A percentile compares a stretch with the other conserved stretches of the same genome.
These are phyloP conservation scores for Furcula furcula DNA, from an alignment of 2,888 invertebrate genomes.

Conservation along the genomic window DNA sequence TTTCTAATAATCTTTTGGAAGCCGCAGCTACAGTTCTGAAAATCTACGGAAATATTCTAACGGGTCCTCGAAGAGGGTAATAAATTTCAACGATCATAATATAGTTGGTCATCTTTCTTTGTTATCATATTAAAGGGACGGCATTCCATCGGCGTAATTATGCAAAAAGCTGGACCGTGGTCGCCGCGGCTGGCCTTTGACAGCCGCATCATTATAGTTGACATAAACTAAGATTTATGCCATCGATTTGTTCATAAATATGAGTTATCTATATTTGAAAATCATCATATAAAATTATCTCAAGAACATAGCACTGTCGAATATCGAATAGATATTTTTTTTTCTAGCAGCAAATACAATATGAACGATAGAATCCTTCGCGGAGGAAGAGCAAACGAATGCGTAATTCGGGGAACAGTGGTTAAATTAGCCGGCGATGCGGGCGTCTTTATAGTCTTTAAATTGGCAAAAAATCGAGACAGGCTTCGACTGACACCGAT, in stretches of 20 bases:
- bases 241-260: constrained; percentile 71
- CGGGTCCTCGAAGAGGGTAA: constrained; percentile 43
- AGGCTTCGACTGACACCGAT: constrained; percentile 77
- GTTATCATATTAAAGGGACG: constrained; percentile 75
- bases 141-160: constrained; percentile 76
- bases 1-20: not conserved
- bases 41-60: constrained; percentile 57
- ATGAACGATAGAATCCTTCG: constrained; percentile 18
- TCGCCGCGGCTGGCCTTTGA: constrained; percentile 73
- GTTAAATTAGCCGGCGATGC: constrained; percentile 79
- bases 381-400: constrained; percentile 53
- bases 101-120: constrained; percentile 75
- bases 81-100: constrained; percentile 40
- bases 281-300: constrained; percentile 13
- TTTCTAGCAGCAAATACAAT: constrained; percentile 4
- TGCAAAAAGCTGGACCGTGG: constrained; percentile 78
- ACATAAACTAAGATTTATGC: constrained; percentile 76
- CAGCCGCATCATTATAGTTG: constrained; percentile 75
- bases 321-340: not conserved
- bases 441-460: constrained; percentile 79
- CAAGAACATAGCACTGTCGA: constrained; percentile 1
- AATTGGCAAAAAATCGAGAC: constrained; percentile 80
- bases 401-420: constrained; percentile 76
- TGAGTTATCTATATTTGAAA: constrained; percentile 50
- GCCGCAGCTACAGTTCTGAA: constrained; percentile 44